Conservation (phyloP, 1,140 invertebrate genomes). For the Venturia canescens region DNA sequence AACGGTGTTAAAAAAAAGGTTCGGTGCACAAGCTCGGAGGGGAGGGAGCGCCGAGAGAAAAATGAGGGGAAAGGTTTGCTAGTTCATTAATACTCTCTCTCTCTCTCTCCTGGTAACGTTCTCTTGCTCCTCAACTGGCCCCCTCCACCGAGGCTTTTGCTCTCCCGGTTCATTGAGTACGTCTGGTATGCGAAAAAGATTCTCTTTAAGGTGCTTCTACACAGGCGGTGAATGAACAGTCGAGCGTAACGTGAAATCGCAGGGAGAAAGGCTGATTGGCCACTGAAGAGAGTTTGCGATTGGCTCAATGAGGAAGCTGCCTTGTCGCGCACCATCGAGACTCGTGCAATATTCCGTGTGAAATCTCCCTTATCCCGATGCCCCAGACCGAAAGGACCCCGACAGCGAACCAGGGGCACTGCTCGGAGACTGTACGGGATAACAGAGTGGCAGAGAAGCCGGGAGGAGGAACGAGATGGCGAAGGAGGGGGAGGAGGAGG, state of each 20-base stretch:
- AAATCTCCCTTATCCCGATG: too few species aligned
- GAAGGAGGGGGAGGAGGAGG: constrained; percentile 9
- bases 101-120: constrained; percentile 49
- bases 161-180: constrained; percentile 67
- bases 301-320: too few species aligned
- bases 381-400: constrained; percentile 36
- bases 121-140: constrained; percentile 46
- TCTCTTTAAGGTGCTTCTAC: constrained; percentile 52
- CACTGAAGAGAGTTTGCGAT: too few species aligned
- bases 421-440: constrained; percentile 42
- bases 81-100: constrained; percentile 60
- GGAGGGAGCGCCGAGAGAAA: constrained; percentile 20
- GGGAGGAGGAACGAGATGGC: constrained; percentile 2
- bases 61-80: constrained; percentile 16
- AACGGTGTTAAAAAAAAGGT: constrained; percentile 3
- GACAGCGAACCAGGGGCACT: constrained; percentile 47
- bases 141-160: constrained; percentile 13
- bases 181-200: constrained; percentile 68
- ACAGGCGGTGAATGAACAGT: constrained; percentile 5
- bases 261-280: too few species aligned
- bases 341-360: too few species aligned
- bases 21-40: background rate
- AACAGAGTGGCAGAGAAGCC: constrained; percentile 54
- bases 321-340: too few species aligned
- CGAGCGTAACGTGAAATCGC: background rate